Conservation (phyloP, 2,888 invertebrate species). For the Isotomurus palustris region DNA sequence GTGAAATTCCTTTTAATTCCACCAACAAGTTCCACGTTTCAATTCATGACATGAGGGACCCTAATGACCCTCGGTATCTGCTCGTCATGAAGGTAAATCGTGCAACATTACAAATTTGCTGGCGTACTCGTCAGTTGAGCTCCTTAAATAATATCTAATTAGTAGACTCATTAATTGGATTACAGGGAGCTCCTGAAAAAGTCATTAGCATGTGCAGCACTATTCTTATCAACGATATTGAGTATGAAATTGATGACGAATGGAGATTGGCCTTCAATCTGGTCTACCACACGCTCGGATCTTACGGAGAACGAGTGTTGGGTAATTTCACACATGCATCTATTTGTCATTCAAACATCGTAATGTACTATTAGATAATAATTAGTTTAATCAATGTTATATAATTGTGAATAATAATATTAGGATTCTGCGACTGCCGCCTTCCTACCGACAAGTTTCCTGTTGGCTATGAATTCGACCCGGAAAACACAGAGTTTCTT, state of each 20-base stretch:
- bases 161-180: too few species aligned
- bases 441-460: conserved; percentile 69
- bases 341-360: not conserved
- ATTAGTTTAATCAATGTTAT: conserved; percentile 3
- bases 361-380: not conserved
- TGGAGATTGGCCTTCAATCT: conserved; percentile 58
- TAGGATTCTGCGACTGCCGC: conserved; percentile 85
- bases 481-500: conserved; percentile 64
- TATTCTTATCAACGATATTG: conserved; percentile 56
- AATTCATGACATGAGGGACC: conserved; percentile 79
- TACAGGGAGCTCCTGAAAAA: conserved; percentile 63
- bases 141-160: not conserved
- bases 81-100: conserved; percentile 70
- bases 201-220: conserved; percentile 62
- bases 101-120: not conserved
- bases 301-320: conserved; percentile 75
- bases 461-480: conserved; percentile 57
- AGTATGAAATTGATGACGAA: conserved; percentile 54
- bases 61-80: conserved; percentile 79
- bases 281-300: conserved; percentile 72
- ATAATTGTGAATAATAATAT: conserved; percentile 16
- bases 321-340: conserved; percentile 42
- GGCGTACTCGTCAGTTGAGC: not conserved
- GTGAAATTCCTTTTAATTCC: conserved; percentile 92
- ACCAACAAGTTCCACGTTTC: conserved; percentile 94